Evolutionary conservation across 2,888 invertebrate species (phyloP).

Genomic region (Ecdyonurus torrentis): DNA sequence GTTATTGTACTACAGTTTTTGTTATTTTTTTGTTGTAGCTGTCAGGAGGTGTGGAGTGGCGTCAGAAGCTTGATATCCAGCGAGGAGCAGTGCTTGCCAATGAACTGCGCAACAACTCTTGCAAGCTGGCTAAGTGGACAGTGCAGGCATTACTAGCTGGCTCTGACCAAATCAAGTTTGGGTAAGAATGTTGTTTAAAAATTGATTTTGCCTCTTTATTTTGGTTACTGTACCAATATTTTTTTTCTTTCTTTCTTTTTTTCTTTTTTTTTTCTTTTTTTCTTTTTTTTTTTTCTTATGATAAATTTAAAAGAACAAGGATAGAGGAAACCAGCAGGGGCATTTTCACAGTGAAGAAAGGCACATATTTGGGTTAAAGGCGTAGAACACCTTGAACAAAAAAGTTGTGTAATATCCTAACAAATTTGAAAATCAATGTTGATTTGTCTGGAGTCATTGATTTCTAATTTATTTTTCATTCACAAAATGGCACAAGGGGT

Average conservation of each 20-base stretch:
- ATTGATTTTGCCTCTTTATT: background rate
- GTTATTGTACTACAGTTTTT: background rate
- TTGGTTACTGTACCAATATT: background rate
- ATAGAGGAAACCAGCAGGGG: too few species aligned
- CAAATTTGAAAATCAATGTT: too few species aligned
- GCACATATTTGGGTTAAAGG: too few species aligned
- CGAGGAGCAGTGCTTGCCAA: conserved; percentile 96
- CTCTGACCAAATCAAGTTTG: conserved; percentile 95
- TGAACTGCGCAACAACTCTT: conserved; percentile 96
- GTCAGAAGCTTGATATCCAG: conserved; percentile 93
- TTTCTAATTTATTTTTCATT: too few species aligned
- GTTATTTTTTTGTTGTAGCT: conserved; percentile 26
- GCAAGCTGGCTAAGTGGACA: conserved; percentile 99
- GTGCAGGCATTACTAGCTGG: conserved; percentile 87
- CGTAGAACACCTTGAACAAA: too few species aligned
- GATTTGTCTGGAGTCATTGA: too few species aligned
- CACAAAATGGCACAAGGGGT: too few species aligned
- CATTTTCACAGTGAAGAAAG: too few species aligned
- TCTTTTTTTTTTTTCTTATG: background rate
- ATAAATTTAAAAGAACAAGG: too few species aligned
- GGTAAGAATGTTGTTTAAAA: conserved; percentile 27
- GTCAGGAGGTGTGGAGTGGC: conserved; percentile 96
- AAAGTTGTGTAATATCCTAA: too few species aligned
- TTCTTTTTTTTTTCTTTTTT: background rate
- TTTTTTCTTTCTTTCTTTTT: background rate